Evolutionary conservation across 2,797 vertebrate genomes (phyloP).

Genomic region (Catamblyrhynchus diadema): DNA sequence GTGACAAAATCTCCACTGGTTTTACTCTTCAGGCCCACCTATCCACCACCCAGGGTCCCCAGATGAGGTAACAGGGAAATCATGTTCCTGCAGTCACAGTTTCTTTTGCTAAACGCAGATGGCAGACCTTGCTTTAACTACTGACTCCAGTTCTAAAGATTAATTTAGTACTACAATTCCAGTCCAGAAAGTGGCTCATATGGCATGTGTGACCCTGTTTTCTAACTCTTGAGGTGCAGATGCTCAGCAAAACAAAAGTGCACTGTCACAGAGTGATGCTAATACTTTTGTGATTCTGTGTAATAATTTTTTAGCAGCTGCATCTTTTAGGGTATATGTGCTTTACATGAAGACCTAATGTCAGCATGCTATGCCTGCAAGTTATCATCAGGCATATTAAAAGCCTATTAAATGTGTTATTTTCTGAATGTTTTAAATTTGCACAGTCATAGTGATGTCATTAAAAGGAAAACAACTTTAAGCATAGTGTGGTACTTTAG

Average conservation of each 20-base stretch:
- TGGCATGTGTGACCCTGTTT: background rate
- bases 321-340: background rate
- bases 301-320: background rate
- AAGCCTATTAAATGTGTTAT: background rate
- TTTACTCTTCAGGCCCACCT: background rate
- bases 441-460: background rate
- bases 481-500: background rate
- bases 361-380: background rate
- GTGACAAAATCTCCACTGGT: background rate
- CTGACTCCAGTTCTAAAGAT: background rate
- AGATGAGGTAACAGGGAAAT: background rate
- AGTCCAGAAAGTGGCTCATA: background rate
- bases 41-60: background rate
- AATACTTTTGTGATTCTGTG: background rate
- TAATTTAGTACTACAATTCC: background rate
- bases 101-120: background rate
- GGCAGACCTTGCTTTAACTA: background rate
- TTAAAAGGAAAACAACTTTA: background rate
- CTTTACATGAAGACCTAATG: background rate
- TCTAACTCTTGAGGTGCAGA: background rate
- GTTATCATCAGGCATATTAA: background rate
- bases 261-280: background rate
- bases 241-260: background rate
- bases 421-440: background rate
- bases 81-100: background rate